phyloP scores from a whole-genome alignment of 2,113 vertebrate genomes.

The Apeltes quadracus region DNA sequence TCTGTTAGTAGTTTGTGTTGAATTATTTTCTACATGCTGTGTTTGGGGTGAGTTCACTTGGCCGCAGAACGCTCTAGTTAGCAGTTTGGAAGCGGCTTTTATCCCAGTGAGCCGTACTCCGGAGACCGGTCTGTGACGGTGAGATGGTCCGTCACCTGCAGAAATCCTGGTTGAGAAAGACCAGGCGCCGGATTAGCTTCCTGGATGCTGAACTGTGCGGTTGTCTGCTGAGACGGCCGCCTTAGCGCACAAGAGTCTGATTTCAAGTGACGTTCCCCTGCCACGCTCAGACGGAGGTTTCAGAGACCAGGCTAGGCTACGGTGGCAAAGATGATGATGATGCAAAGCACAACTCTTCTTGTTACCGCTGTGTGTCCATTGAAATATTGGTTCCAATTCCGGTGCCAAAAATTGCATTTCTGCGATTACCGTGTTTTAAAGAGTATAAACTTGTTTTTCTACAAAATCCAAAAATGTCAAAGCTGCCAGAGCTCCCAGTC shows the following conservation, averaged over 20 bases:
- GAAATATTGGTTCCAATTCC: background rate
- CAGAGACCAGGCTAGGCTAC: slow-evolving; percentile 14
- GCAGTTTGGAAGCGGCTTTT: slow-evolving; percentile 59
- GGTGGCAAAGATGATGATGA: slow-evolving; percentile 17
- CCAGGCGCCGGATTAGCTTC: slow-evolving; percentile 64
- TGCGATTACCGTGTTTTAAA: background rate
- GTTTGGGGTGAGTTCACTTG: slow-evolving; percentile 69
- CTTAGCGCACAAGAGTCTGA: slow-evolving; percentile 48
- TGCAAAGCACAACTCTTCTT: background rate
- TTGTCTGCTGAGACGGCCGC: slow-evolving; percentile 50
- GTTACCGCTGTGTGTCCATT: background rate
- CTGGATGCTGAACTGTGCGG: slow-evolving; percentile 59
- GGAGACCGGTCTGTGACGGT: slow-evolving; percentile 35
- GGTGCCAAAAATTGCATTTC: background rate
- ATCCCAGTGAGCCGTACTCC: slow-evolving; percentile 40
- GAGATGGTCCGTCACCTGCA: slow-evolving; percentile 64
- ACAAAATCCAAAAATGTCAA: background rate
- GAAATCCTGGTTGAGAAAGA: slow-evolving; percentile 60
- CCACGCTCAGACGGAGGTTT: slow-evolving; percentile 43
- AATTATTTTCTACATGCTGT: slow-evolving; percentile 76
- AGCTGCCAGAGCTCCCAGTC: background rate
- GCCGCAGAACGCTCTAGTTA: slow-evolving; percentile 65
- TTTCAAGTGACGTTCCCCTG: slow-evolving; percentile 65
- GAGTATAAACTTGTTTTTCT: background rate
- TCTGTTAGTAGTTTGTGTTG: slow-evolving; percentile 75